A percentile compares a stretch with the other conserved stretches of the same genome.
These are phyloP conservation scores for Mechanitis mazaeus DNA, from an alignment of 2,888 invertebrate species.

Conservation along the genomic window DNA sequence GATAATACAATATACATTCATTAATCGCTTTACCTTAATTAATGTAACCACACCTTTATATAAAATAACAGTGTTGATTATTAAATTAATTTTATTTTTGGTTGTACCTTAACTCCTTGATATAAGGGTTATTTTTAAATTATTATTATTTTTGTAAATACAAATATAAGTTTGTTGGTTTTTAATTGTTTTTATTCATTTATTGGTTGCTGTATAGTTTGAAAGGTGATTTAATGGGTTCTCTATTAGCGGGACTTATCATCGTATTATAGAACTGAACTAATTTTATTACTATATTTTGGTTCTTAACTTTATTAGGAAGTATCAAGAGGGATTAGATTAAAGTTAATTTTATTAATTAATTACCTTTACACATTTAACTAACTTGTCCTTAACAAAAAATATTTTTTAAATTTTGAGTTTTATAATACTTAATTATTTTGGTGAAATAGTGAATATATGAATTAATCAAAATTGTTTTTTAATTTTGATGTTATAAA, in stretches of 20 bases:
- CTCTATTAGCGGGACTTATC: slow-evolving; percentile 58
- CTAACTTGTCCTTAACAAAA: too few species aligned
- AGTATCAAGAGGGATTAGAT: too few species aligned
- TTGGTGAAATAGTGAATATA: too few species aligned
- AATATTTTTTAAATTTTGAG: too few species aligned
- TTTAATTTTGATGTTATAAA: too few species aligned
- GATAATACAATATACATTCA: neutral
- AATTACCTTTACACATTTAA: too few species aligned
- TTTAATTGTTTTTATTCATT: slow-evolving; percentile 72
- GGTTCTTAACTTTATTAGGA: slow-evolving; percentile 52
- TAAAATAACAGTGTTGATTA: slow-evolving; percentile 25
- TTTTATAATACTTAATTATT: too few species aligned
- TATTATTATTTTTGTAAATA: slow-evolving; percentile 3
- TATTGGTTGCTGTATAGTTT: slow-evolving; percentile 54
- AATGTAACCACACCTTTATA: slow-evolving; percentile 19
- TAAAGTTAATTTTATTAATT: too few species aligned
- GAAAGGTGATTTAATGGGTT: slow-evolving; percentile 59
- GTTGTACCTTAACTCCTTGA: slow-evolving; percentile 27
- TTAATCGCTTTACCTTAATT: slow-evolving; percentile 11
- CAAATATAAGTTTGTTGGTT: slow-evolving; percentile 36
- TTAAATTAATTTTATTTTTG: slow-evolving; percentile 21
- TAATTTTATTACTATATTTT: slow-evolving; percentile 58
- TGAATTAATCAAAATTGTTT: too few species aligned
- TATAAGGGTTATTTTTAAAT: slow-evolving; percentile 11
- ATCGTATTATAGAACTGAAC: slow-evolving; percentile 50